phyloP scores from a whole-genome alignment of 1,140 invertebrate genomes.

The Reticulitermes speratus region DNA sequence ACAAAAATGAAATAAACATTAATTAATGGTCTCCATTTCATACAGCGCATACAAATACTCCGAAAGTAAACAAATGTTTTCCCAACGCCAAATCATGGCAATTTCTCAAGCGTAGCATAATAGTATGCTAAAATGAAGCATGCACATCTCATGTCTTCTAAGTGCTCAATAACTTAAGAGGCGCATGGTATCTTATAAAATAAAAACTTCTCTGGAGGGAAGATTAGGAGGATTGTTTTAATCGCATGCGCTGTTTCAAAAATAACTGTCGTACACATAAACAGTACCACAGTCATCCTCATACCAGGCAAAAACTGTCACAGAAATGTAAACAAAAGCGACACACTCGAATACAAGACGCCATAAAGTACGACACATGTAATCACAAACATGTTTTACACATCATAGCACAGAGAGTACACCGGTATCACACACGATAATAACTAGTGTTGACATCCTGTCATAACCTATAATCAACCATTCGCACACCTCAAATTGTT shows the following conservation, averaged over 20 bases:
- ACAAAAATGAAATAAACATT: background rate
- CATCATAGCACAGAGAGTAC: background rate
- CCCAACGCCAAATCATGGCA: background rate
- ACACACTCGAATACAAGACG: background rate
- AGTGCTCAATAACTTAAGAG: no score
- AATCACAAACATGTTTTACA: slow-evolving; percentile 1
- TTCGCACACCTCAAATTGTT: background rate
- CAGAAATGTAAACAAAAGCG: slow-evolving; percentile 13
- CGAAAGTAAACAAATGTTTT: background rate
- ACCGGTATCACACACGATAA: background rate
- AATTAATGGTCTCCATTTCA: background rate
- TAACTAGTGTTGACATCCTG: background rate
- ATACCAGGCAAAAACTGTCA: background rate
- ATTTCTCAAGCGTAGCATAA: background rate
- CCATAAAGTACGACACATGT: background rate
- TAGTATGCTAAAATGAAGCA: background rate
- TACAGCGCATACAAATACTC: background rate
- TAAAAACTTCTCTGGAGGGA: background rate
- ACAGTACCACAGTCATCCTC: background rate
- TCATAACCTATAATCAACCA: background rate
- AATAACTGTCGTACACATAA: background rate
- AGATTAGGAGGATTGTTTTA: background rate
- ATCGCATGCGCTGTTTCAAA: background rate
- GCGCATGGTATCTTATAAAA: no score
- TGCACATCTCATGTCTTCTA: no score